Evolutionary conservation across 2,113 vertebrate genomes (phyloP), one percentile per base, ranked within the genome.

Genomic region (Oryzias melastigma): DNA sequence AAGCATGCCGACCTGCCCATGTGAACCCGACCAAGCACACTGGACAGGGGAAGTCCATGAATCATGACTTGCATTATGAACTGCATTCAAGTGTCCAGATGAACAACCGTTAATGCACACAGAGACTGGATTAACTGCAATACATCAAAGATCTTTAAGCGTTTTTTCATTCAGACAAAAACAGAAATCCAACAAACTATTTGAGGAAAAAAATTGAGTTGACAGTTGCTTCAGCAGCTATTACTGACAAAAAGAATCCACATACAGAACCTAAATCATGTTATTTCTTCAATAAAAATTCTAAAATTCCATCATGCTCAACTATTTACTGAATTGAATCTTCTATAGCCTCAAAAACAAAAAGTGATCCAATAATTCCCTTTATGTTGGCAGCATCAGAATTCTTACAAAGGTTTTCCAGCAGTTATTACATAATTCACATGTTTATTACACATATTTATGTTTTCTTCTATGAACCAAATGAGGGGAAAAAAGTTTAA

Each of bases 1-100:
- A 88, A 89, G 87, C 85, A 88, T 85, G 88, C 85, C 64, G 86
- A 89, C 78, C 82, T 87, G 85, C 87, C 82, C 78, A 81, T 76
- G 72, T 62, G 76, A 83, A 78, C 51, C 58, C 56, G 78, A 81
- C 20, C 47, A 59, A 81, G 68, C 81, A 77, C 71, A 66, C 65
- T 68, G 82, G 68, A 83, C 67, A 68, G 65, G 77, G 65, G 52
- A 67, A 55, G 59, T 84, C 43, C 65, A 73, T 73, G 60, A 72
- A 54, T 47, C 55, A 63, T 78, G 69, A 62, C 53, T 73, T 52
- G 71, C 46, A 52, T 66, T 68, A 73, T 59, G 47, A 72, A 71
- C 70, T 73, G 77, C 78, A 68, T 77, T 81, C 71, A 76, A 41
- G 67, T 44, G 27, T 52, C 46, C 46, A 47, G 46, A 77, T 18